Evolutionary conservation across 1,140 invertebrate genomes (phyloP), one percentile per base, ranked within the genome.

Genomic region (Batillaria attramentaria): DNA sequence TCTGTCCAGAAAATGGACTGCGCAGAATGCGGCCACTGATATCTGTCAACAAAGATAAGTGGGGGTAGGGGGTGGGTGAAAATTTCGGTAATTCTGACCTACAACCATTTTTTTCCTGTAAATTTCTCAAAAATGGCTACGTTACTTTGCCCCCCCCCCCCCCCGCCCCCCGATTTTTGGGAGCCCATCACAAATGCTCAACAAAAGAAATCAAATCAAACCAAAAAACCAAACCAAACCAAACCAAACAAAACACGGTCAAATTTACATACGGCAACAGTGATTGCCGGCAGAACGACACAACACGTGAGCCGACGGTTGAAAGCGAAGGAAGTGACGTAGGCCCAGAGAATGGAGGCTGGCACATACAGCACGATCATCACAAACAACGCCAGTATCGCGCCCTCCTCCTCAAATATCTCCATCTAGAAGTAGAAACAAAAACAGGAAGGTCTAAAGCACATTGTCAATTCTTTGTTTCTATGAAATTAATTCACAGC

Each of bases 331-430:
- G 73, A 75, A 18, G 37, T 20, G n/a, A 54, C 35, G 57, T 75
- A 75, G 5, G 33, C 57, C 54, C 54, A 75, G 37, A 75, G 31
- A 31, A 75, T 54, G 16, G 54, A 50, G 20, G 39, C 73, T 16
- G 33, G 54, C 24, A 65, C 39, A 28, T 50, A 75, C 35, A 75
- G 73, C 18, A 42, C 20, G 3, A 65, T 39, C 73, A 75, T 33
- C 39, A 62, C 18, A 4, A 39, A 37, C 35, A 75, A 54, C 18
- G 42, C 60, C 54, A 35, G 16, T 16, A 65, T 37, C 20, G 73
- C 33, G 5, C 73, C 73, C 33, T 57, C n/a, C 18, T 60, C 73
- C 24, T 75, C 54, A 42, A 75, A 75, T n/a, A 75, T 75, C n/a
- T 33, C 43, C 54, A 75, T 75, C 73, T 75, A 35, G 33, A 8